These are phyloP conservation scores for Scatophagus argus DNA, from an alignment of 2,113 vertebrate species.

Conservation along the genomic window DNA sequence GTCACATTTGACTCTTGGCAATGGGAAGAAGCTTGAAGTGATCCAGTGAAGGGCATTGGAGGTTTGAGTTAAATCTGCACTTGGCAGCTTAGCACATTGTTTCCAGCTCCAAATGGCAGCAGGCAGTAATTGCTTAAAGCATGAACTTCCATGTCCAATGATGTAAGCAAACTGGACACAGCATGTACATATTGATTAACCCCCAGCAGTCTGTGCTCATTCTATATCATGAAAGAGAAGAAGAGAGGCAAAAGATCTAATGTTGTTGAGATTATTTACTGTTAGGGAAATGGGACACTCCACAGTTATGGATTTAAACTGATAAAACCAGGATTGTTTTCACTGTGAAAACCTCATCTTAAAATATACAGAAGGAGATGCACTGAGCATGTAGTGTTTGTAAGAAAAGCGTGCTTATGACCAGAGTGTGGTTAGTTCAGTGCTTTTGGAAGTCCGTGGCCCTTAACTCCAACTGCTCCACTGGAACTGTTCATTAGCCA, in stretches of 20 bases:
- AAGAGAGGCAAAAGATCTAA: background rate
- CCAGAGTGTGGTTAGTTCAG: no score
- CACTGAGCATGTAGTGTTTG: background rate
- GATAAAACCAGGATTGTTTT: background rate
- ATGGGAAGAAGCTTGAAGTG: background rate
- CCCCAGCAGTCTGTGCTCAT: background rate
- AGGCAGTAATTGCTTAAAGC: constrained; percentile 17
- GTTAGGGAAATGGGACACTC: background rate
- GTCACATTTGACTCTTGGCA: background rate
- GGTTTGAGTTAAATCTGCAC: constrained; percentile 23
- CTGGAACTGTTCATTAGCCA: no score
- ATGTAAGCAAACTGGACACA: background rate
- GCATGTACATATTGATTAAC: background rate
- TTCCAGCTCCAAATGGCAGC: constrained; percentile 11
- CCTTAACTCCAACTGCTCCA: no score
- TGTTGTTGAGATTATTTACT: background rate
- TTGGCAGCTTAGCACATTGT: constrained; percentile 5
- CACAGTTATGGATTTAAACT: background rate
- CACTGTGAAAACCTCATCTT: background rate
- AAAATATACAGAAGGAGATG: background rate
- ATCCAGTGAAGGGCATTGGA: background rate
- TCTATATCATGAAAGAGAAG: background rate
- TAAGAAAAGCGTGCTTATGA: no score
- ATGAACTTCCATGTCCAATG: constrained; percentile 16
- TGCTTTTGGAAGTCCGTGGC: no score